phyloP scores from a whole-genome alignment of 2,113 vertebrate genomes.

The Triplophysa dalaica region DNA sequence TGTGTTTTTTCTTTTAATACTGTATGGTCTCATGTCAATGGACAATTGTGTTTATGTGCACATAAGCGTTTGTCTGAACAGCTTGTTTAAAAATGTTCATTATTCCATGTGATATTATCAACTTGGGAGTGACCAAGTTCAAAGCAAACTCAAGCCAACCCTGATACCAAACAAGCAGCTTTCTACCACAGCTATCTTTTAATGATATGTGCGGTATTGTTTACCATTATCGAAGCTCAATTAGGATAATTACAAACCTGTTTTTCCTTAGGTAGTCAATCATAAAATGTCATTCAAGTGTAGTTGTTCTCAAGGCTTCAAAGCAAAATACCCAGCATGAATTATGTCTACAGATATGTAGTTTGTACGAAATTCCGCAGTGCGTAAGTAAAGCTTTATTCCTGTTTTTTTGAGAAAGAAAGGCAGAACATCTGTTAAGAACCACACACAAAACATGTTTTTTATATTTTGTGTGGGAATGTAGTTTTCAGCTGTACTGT shows the following conservation, averaged over 20 bases:
- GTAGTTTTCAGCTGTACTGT: too few species aligned
- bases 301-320: not conserved
- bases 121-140: not conserved
- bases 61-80: not conserved
- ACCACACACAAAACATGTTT: too few species aligned
- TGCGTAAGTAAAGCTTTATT: not conserved
- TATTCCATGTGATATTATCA: not conserved
- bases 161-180: slow-evolving; percentile 2
- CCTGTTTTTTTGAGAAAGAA: too few species aligned
- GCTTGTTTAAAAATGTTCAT: not conserved
- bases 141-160: not conserved
- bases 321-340: not conserved
- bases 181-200: not conserved
- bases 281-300: slow-evolving; percentile 1
- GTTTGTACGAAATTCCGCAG: not conserved
- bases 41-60: not conserved
- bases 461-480: too few species aligned
- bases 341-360: not conserved
- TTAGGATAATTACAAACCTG: slow-evolving; percentile 34
- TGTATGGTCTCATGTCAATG: too few species aligned
- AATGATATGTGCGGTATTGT: slow-evolving; percentile 30
- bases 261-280: slow-evolving; percentile 5
- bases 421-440: too few species aligned
- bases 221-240: slow-evolving; percentile 10
- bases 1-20: not conserved